Conservation (phyloP, 2,113 vertebrate species). For the Phalacrocorax brasilianus region DNA sequence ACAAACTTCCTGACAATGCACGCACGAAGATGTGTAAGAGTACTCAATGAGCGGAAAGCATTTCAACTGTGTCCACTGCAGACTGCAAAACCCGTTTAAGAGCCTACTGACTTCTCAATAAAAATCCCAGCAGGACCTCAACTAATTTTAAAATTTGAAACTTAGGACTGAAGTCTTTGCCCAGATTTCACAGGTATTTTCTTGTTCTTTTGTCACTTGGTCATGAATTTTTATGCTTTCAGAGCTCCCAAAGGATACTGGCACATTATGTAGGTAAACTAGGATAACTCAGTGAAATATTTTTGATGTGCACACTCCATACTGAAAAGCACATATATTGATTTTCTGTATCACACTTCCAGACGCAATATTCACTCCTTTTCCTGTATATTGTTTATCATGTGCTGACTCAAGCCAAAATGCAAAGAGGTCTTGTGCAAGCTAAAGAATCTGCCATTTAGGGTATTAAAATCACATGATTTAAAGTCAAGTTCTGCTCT, state of each 20-base stretch:
- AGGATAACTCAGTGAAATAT: neutral
- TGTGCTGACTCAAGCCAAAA: neutral
- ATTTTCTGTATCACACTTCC: neutral
- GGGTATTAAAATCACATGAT: neutral
- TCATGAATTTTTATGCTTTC: neutral
- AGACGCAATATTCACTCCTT: neutral
- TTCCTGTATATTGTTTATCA: neutral
- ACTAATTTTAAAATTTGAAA: neutral
- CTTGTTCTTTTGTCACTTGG: neutral
- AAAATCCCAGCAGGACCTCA: neutral
- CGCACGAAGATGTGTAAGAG: neutral
- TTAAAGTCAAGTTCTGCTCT: neutral
- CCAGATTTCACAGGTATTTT: neutral
- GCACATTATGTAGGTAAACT: neutral
- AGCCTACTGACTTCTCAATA: neutral
- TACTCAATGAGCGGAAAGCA: neutral
- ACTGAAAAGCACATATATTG: neutral
- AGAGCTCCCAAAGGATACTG: neutral
- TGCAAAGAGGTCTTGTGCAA: neutral
- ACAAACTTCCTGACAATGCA: neutral
- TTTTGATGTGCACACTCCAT: neutral
- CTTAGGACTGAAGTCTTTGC: neutral
- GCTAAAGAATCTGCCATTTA: neutral
- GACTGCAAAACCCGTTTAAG: neutral
- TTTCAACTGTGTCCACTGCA: neutral